Evolutionary conservation across 1,140 invertebrate genomes (phyloP), one percentile per base, ranked within the genome.

Genomic region (Cyclina sinensis): DNA sequence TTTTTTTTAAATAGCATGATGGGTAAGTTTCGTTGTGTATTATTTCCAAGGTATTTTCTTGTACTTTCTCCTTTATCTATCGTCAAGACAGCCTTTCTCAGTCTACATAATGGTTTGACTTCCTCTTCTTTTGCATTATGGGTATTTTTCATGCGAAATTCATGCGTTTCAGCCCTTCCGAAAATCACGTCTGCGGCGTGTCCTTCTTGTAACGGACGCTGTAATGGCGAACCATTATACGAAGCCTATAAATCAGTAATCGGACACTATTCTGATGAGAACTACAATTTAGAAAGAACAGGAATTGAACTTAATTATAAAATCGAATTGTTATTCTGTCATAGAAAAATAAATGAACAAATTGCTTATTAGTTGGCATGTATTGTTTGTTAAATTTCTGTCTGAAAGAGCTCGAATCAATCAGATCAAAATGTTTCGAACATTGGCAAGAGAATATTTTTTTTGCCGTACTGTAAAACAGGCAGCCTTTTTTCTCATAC

Each of bases 301-400:
- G 43, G n/a, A 76, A 76, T 86, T 86, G 46, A 57, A 62, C 82
- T 27, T 74, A 86, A 86, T 76, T 86, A 86, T 86, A 78, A 78
- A 86, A 86, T 86, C 73, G 70, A 86, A 78, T 51, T 78, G 74
- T 78, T 78, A 48, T 46, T 78, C 46, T 78, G 46, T 51, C 46
- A 51, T 14, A 51, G 74, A 78, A 78, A 74, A 54, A 35, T 78
- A 78, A 78, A 51, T 51, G 43, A 51, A 48, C 74, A 78, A 78
- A 32, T 51, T 78, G 46, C 43, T 51, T 48, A 78, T 78, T 51
- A 78, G 30, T 78, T 16, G 7, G 43, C 46, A 18, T 51, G 46
- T 51, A 48, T 48, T 76, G 73, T 70, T 35, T 70, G 65, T 70
- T 32, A 37, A 70, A 70, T 4, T n/a, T 70, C 35, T 16, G 24